A percentile compares a stretch with the other conserved stretches of the same genome.
Evolutionary conservation across 2,797 vertebrate genomes (phyloP).

Genomic region (Microhierax caerulescens): DNA sequence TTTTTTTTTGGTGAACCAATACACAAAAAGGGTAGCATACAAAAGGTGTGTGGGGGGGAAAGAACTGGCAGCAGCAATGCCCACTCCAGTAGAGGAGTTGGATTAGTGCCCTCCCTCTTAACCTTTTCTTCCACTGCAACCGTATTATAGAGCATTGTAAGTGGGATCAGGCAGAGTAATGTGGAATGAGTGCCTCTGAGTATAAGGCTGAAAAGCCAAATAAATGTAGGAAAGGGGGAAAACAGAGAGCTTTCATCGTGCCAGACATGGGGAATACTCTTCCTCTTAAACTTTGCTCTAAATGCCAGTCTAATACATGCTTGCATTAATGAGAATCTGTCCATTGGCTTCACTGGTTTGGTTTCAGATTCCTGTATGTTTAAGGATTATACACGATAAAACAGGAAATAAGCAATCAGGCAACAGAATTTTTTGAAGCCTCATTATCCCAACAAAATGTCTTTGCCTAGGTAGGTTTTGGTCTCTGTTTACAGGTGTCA

Average conservation of each 20-base stretch:
- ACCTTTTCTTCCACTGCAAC: not conserved
- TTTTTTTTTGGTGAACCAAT: not conserved
- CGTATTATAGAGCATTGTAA: not conserved
- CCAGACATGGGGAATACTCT: not conserved
- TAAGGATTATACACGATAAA: not conserved
- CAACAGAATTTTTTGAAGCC: not conserved
- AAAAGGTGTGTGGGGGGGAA: accelerated
- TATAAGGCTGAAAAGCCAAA: not conserved
- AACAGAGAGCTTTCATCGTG: not conserved
- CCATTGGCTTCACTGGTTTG: not conserved
- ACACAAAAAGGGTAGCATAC: not conserved
- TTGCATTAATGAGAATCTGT: not conserved
- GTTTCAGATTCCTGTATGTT: not conserved
- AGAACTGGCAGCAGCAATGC: not conserved
- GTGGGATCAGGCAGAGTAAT: not conserved
- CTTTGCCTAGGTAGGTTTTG: not conserved
- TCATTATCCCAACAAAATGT: not conserved
- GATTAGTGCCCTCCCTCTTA: not conserved
- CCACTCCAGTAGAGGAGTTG: not conserved
- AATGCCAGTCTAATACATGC: not conserved
- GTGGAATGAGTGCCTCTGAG: not conserved
- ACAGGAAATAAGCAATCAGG: not conserved
- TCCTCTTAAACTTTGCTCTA: not conserved
- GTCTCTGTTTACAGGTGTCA: not conserved
- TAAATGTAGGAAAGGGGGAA: not conserved